A percentile compares a stretch with the other conserved stretches of the same genome.
Evolutionary conservation across 2,113 vertebrate species (phyloP).

Genomic region (Dicaeum eximium): DNA sequence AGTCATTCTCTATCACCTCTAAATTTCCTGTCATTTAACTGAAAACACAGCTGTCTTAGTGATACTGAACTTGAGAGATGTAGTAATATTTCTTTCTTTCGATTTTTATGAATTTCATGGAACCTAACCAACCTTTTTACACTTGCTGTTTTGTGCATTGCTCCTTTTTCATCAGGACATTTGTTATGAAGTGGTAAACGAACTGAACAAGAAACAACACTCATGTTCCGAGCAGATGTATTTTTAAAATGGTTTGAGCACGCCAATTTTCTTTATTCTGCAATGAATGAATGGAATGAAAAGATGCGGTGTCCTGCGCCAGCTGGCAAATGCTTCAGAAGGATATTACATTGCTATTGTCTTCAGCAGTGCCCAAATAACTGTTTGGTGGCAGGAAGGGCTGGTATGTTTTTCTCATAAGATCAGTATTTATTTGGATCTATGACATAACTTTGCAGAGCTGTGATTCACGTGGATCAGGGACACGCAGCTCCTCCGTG

Average conservation of each 20-base stretch:
- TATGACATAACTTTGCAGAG: not conserved
- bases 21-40: not conserved
- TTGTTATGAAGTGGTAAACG: not conserved
- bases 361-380: not conserved
- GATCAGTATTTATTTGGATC: not conserved
- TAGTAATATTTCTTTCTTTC: not conserved
- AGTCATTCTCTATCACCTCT: not conserved
- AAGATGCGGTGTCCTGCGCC: not conserved
- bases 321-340: slow-evolving; percentile 43
- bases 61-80: not conserved
- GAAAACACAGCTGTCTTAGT: not conserved
- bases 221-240: slow-evolving; percentile 8
- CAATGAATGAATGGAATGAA: slow-evolving; percentile 33
- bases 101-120: not conserved
- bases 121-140: not conserved
- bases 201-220: not conserved
- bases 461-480: fast-evolving
- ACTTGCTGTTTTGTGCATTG: not conserved
- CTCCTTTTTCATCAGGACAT: not conserved
- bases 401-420: not conserved
- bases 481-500: fast-evolving
- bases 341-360: slow-evolving; percentile 44
- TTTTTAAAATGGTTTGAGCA: not conserved
- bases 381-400: not conserved
- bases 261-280: slow-evolving; percentile 13